Evolutionary conservation across 2,113 vertebrate genomes (phyloP).

Genomic region (Pseudorectes ferrugineus): DNA sequence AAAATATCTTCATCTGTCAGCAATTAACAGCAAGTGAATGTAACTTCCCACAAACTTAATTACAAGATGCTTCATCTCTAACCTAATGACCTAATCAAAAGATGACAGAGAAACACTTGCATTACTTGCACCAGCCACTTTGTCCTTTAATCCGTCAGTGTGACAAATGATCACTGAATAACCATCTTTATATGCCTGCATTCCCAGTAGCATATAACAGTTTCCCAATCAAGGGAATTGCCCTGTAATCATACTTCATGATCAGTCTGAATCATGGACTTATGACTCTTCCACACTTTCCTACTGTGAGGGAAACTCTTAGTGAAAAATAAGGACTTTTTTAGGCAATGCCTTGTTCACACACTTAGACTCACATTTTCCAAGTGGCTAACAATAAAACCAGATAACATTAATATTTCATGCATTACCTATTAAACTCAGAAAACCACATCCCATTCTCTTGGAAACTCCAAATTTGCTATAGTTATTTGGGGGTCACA

Average conservation of each 20-base stretch:
- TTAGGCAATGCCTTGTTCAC: background rate
- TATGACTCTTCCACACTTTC: accelerated
- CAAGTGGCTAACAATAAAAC: background rate
- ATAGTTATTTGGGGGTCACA: background rate
- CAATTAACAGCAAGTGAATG: background rate
- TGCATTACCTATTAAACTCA: background rate
- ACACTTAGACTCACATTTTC: background rate
- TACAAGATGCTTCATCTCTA: background rate
- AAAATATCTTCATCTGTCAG: background rate
- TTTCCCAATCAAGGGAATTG: background rate
- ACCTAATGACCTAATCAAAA: background rate
- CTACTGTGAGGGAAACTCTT: background rate
- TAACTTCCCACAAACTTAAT: background rate
- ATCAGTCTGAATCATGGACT: background rate
- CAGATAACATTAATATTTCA: background rate
- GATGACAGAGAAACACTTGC: background rate
- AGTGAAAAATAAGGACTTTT: background rate
- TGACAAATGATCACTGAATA: background rate
- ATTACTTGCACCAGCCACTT: background rate
- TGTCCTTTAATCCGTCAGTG: accelerated
- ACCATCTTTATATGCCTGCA: background rate
- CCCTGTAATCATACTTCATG: background rate
- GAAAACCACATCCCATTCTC: background rate
- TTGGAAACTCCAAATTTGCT: background rate
- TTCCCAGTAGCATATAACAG: background rate